Conservation (phyloP, 2,888 invertebrate species). For the Sympetrum striolatum region DNA sequence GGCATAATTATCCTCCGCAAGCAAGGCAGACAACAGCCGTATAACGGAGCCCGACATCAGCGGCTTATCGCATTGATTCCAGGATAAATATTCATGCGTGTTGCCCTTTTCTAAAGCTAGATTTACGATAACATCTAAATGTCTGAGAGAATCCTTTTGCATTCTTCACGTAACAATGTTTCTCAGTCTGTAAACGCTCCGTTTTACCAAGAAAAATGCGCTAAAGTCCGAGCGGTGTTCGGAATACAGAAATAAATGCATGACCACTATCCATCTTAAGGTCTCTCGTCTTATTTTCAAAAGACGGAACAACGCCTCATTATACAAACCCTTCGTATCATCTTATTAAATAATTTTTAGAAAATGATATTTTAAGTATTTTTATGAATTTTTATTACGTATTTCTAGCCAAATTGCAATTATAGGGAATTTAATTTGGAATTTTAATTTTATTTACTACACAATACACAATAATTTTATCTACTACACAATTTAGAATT, state of each 20-base stretch:
- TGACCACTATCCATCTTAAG: neutral
- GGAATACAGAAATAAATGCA: neutral
- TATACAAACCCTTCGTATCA: too few species aligned
- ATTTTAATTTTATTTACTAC: too few species aligned
- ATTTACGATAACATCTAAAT: neutral
- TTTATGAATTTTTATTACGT: too few species aligned
- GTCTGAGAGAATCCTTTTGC: neutral
- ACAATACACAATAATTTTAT: too few species aligned
- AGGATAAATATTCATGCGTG: neutral
- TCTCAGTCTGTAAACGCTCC: neutral
- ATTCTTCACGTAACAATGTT: neutral
- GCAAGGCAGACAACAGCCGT: constrained; percentile 1
- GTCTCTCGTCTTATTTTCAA: neutral
- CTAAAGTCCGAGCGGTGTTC: neutral
- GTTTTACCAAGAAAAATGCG: neutral
- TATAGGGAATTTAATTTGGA: too few species aligned
- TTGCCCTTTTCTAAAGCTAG: neutral
- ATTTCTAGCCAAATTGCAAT: too few species aligned
- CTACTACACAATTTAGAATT: too few species aligned
- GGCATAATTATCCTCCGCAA: constrained; percentile 13
- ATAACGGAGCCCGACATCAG: neutral
- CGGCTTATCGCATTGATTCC: neutral
- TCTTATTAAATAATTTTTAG: too few species aligned
- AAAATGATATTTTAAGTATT: too few species aligned
- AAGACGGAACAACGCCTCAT: too few species aligned